These are phyloP conservation scores for Aphis gossypii DNA, from an alignment of 1,140 invertebrate genomes.

Conservation along the genomic window DNA sequence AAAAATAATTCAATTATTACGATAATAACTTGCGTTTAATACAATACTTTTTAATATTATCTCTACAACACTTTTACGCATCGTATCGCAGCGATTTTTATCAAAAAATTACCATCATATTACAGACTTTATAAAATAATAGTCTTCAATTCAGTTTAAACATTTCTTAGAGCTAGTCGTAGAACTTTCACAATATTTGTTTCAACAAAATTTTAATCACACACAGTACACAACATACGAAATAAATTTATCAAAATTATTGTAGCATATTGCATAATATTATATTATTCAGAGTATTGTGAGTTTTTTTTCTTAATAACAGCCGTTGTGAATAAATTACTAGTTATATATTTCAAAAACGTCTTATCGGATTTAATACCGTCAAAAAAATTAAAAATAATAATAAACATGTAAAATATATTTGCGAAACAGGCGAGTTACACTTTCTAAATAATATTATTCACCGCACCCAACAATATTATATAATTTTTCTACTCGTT, in stretches of 20 bases:
- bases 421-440: background rate
- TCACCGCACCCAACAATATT: accelerated
- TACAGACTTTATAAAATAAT: background rate
- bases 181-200: background rate
- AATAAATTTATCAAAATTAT: background rate
- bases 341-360: background rate
- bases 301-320: background rate
- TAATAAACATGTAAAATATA: background rate
- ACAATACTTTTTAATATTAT: background rate
- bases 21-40: background rate
- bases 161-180: background rate
- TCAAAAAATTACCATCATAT: background rate
- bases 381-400: background rate
- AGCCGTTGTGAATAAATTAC: background rate
- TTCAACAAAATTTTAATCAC: background rate
- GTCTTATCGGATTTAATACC: background rate
- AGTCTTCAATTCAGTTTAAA: background rate
- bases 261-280: background rate
- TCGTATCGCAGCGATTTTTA: background rate
- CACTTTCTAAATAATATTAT: background rate
- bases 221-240: background rate
- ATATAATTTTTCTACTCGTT: background rate
- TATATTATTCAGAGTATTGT: background rate
- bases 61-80: background rate
- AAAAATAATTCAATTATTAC: background rate